Evolutionary conservation across 2,113 vertebrate species (phyloP).

Genomic region (Oreotrochilus melanogaster): DNA sequence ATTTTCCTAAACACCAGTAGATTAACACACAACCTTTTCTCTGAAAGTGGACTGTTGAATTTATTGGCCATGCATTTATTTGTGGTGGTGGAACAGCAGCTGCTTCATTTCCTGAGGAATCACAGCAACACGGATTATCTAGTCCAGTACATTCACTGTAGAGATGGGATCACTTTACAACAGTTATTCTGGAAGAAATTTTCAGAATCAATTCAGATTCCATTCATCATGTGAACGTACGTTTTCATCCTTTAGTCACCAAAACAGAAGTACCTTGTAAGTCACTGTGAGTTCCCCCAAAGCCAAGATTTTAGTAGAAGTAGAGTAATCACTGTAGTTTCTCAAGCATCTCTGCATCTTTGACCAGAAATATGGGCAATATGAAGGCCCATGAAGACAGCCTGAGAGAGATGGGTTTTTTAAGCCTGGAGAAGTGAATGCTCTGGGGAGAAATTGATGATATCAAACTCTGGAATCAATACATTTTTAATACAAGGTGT

Average conservation of each 20-base stretch:
- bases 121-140: background rate
- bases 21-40: background rate
- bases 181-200: background rate
- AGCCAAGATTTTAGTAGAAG: background rate
- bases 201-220: background rate
- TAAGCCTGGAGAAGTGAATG: too few relatives aligned
- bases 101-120: background rate
- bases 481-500: background rate
- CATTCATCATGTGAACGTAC: background rate
- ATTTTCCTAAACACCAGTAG: background rate
- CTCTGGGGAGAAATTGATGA: background rate
- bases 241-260: background rate
- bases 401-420: too few relatives aligned
- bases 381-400: background rate
- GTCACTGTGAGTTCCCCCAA: background rate
- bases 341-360: background rate
- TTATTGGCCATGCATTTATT: background rate
- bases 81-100: background rate
- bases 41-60: background rate
- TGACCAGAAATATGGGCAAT: background rate
- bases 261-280: background rate
- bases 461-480: background rate
- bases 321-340: background rate
- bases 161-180: background rate
- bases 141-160: background rate